Base-by-base conservation (phyloP, 2,797 vertebrate species). In the Microctenopoma steveboyesi region DNA sequence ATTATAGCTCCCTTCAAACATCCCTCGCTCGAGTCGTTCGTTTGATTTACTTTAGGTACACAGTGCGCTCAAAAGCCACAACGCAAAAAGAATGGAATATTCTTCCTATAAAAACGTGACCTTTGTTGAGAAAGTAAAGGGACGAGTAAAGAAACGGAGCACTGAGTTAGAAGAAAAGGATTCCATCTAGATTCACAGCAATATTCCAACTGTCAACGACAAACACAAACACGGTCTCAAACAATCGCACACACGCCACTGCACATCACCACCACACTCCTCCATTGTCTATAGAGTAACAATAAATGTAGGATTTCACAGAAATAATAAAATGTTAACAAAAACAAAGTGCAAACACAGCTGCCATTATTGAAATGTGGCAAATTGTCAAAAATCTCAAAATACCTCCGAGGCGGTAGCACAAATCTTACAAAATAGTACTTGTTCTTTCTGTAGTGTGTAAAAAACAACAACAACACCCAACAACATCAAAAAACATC, bases 281-380 rank as follows among this genome's bases (percentile, higher is more conserved):
- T 92, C 88, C 89, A 82, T 89, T 77, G 79, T 90, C 84, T 87
- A 90, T 70, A 89, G 87, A 89, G 91, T 90, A 86, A 89, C 86
- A 89, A 92, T 88, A 89, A 89, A 90, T 90, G 88, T 88, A 90
- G 91, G 88, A 94, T 93, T 94, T 94, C 93, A 95, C 92, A 94
- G 92, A 94, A 93, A 94, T 92, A 91, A 94, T 93, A 92, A 91
- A 88, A 92, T 87, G 86, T 79, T 87, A 89, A 91, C 85, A 89
- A 91, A 91, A 91, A 90, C 88, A 92, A 93, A 93, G 93, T 94
- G 94, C 93, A 93, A 93, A 92, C 89, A 92, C 89, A 92, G 91
- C 90, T 91, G 92, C 92, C 91, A 83, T 90, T 86, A 76, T 88
- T 56, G 69, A 89, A 90, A 89, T 88, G 88, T 92, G 86, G 89